Evolutionary conservation across 1,140 invertebrate genomes (phyloP).

Genomic region (Zaprionus inermis): DNA sequence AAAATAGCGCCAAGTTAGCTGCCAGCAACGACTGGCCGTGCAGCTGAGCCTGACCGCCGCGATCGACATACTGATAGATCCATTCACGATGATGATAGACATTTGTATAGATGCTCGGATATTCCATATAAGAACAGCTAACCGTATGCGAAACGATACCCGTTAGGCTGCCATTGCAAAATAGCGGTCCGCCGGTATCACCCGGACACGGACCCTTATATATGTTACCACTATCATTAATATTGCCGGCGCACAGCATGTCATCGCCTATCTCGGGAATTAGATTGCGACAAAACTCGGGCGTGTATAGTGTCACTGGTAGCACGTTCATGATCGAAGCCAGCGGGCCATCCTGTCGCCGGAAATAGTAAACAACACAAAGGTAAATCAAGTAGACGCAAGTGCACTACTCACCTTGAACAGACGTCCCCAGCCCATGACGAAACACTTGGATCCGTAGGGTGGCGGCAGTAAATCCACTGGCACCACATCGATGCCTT

Average conservation of each 20-base stretch:
- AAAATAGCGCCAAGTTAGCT: background rate
- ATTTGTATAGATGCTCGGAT: conserved; percentile 23
- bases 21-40: background rate
- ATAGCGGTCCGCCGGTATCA: conserved; percentile 42
- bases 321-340: conserved; percentile 23
- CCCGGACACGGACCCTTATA: conserved; percentile 50
- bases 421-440: conserved; percentile 55
- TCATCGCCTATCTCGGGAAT: conserved; percentile 17
- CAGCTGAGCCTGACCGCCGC: conserved; percentile 7
- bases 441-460: conserved; percentile 30
- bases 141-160: conserved; percentile 32
- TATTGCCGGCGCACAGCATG: conserved; percentile 60
- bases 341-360: conserved; percentile 51
- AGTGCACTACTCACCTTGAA: conserved; percentile 17
- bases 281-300: conserved; percentile 3
- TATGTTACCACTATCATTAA: background rate
- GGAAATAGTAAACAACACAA: no score
- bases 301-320: background rate
- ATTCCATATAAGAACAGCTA: background rate
- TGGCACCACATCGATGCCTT: background rate
- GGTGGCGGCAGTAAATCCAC: conserved; percentile 30
- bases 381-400: no score
- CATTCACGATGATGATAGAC: conserved; percentile 27
- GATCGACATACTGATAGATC: conserved; percentile 29
- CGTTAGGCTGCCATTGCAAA: conserved; percentile 17